These are phyloP conservation scores for Rhinogobio ventralis DNA, from an alignment of 2,797 vertebrate genomes.

Conservation along the genomic window DNA sequence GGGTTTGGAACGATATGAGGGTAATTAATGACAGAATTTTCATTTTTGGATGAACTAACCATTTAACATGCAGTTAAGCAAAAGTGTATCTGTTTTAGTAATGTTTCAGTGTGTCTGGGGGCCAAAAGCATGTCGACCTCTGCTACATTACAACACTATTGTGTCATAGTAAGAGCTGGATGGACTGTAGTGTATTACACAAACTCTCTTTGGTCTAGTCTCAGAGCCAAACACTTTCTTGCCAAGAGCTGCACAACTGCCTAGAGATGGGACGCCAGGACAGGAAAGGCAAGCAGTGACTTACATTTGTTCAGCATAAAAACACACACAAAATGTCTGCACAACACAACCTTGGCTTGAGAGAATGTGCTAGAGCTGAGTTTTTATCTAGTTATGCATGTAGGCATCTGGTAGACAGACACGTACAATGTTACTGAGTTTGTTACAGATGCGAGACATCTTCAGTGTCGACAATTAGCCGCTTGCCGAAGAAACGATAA, in stretches of 20 bases:
- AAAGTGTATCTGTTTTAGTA: slow-evolving; percentile 29
- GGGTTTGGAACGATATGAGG: too few species aligned
- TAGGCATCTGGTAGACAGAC: slow-evolving; percentile 41
- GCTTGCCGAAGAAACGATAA: slow-evolving; percentile 14
- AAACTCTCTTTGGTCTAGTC: slow-evolving; percentile 44
- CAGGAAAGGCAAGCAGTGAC: slow-evolving; percentile 56
- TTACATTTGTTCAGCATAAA: slow-evolving; percentile 60
- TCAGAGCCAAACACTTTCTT: slow-evolving; percentile 53
- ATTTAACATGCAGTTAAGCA: background rate
- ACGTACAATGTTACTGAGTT: slow-evolving; percentile 28
- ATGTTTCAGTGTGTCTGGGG: slow-evolving; percentile 7
- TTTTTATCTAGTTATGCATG: background rate
- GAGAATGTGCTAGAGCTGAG: slow-evolving; percentile 15
- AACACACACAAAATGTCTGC: slow-evolving; percentile 45
- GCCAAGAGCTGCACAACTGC: slow-evolving; percentile 59
- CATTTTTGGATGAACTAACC: too few species aligned
- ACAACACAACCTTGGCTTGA: slow-evolving; percentile 39
- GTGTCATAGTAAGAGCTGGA: slow-evolving; percentile 50
- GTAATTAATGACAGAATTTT: too few species aligned
- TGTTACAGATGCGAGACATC: slow-evolving; percentile 2
- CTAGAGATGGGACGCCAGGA: slow-evolving; percentile 55
- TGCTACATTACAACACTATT: slow-evolving; percentile 50
- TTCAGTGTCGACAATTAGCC: slow-evolving; percentile 26
- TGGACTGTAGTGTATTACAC: slow-evolving; percentile 40
- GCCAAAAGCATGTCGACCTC: slow-evolving; percentile 38